phyloP scores from a whole-genome alignment of 2,888 invertebrate genomes.

The Drosophila kuntzei region DNA sequence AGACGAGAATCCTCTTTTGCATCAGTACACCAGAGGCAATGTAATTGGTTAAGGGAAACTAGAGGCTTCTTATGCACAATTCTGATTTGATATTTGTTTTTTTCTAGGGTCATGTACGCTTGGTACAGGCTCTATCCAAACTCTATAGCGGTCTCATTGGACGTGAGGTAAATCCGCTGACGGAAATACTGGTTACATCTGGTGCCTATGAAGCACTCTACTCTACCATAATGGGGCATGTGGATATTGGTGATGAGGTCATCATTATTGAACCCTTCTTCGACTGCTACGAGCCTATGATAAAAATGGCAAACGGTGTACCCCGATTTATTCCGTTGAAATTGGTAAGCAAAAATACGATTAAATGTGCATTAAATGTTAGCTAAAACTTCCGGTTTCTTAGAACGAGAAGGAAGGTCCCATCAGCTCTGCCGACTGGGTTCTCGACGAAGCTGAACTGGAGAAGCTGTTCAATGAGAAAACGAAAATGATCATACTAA shows the following conservation, averaged over 20 bases:
- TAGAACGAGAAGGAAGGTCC: constrained; percentile 83
- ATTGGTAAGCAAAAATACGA: constrained; percentile 87
- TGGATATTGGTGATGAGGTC: constrained; percentile 95
- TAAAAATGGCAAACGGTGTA: constrained; percentile 93
- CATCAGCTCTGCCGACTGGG: constrained; percentile 93
- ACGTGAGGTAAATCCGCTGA: constrained; percentile 92
- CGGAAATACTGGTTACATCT: constrained; percentile 94
- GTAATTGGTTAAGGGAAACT: constrained; percentile 87
- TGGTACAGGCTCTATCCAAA: constrained; percentile 93
- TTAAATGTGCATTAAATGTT: not conserved
- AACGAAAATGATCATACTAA: constrained; percentile 98
- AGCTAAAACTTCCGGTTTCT: not conserved
- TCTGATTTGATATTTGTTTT: not conserved
- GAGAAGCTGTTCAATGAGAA: constrained; percentile 92
- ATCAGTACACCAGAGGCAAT: constrained; percentile 98
- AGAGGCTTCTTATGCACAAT: not conserved
- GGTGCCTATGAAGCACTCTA: constrained; percentile 98
- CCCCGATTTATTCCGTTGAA: constrained; percentile 95
- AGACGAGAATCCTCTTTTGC: constrained; percentile 90
- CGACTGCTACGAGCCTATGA: constrained; percentile 99
- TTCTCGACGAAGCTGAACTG: constrained; percentile 93
- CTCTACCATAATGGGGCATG: constrained; percentile 93
- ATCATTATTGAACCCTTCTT: constrained; percentile 99
- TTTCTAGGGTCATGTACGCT: constrained; percentile 93
- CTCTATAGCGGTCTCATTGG: constrained; percentile 93